Evolutionary conservation across 2,113 vertebrate genomes (phyloP), one percentile per base, ranked within the genome.

Genomic region (Pseudonaja textilis): DNA sequence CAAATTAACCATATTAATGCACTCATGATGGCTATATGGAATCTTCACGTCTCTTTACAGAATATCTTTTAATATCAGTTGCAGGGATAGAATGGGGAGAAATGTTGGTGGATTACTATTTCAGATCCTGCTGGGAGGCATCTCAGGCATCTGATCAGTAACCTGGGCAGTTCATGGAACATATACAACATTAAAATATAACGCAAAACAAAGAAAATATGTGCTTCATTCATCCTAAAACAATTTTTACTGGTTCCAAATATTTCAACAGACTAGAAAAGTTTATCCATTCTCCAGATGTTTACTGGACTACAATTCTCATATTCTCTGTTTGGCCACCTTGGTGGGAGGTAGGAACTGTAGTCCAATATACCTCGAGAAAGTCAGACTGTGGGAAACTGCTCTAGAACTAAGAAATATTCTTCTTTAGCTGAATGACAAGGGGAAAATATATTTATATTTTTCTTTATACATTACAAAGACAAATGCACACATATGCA

Each of bases 401-500:
- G 6, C 34, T 81, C 34, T 81, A 81, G 34, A 81, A 81, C 22
- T 39, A 81, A 39, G 34, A 8, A 81, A 81, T 81, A 39, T 7
- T 81, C 42, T 81, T 39, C 34, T 22, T 81, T 39, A 42, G 74
- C 18, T 81, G 74, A 39, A 22, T 39, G 39, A 22, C 18, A 22
- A 9, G 74, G 34, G 26, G 26, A 0, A 55, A 14, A 52, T 52
- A 52, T 52, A 52, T 12, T 11, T 52, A 11, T 52, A 12, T 52
- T 12, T 52, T 52, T 52, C 11, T 52, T 52, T 34, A 57, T 86
- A 86, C 23, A 54, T 7, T 3, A 4, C 92, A n/a, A 45, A 89
- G 57, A 64, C 11, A 64, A 6, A 2, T 4, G 1, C 11, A 5
- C n/a, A n/a, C 14, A 6, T 0, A 6, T 0, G 5, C 0, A 8